A percentile compares a stretch with the other conserved stretches of the same genome.
Evolutionary conservation across 2,888 invertebrate genomes (phyloP).

Genomic region (Amphipyra berbera): DNA sequence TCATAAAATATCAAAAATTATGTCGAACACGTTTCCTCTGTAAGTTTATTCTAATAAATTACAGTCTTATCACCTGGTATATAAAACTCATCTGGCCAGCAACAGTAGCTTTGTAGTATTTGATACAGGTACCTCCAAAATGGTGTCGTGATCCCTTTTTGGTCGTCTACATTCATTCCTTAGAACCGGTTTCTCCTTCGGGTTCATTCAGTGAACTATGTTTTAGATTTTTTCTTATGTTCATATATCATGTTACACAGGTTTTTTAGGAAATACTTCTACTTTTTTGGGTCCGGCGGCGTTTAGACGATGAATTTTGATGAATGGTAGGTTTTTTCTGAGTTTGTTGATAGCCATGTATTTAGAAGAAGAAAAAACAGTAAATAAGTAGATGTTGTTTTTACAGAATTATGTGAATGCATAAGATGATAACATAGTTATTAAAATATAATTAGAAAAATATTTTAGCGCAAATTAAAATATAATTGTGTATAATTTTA

Average conservation of each 20-base stretch:
- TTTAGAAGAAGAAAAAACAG: background rate
- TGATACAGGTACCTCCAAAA: conserved; percentile 48
- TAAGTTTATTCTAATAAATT: background rate
- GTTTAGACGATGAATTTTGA: conserved; percentile 11
- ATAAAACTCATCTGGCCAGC: conserved; percentile 11
- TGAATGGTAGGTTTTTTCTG: conserved; percentile 8
- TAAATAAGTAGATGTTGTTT: background rate
- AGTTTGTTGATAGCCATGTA: background rate
- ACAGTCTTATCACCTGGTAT: background rate
- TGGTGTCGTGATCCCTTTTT: conserved; percentile 50
- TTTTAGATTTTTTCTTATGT: conserved; percentile 40
- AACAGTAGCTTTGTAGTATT: conserved; percentile 27
- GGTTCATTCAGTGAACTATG: conserved; percentile 61
- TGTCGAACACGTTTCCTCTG: background rate
- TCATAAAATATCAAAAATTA: conserved; percentile 48
- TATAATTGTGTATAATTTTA: conserved; percentile 9
- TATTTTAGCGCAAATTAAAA: conserved; percentile 4
- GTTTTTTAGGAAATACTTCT: conserved; percentile 28
- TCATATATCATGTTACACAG: conserved; percentile 28
- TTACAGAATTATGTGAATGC: background rate
- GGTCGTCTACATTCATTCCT: conserved; percentile 56
- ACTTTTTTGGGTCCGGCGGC: conserved; percentile 27
- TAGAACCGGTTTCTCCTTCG: conserved; percentile 50
- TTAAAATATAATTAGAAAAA: conserved; percentile 2
- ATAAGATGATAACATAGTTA: background rate